phyloP scores from a whole-genome alignment of 2,888 invertebrate species.

The Temnothorax ravouxi region DNA sequence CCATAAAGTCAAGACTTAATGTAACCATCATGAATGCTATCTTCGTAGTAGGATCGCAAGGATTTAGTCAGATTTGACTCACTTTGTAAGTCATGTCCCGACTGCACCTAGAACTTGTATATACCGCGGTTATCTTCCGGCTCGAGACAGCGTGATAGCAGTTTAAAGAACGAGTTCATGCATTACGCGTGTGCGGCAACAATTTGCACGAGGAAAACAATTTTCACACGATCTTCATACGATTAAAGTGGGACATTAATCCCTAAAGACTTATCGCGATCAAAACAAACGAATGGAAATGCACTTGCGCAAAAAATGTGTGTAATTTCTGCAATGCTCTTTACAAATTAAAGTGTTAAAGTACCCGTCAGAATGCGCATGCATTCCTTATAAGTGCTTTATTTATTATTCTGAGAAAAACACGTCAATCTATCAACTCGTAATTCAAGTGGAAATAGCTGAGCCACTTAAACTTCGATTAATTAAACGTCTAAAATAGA shows the following conservation, averaged over 20 bases:
- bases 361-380: background rate
- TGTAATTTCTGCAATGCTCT: background rate
- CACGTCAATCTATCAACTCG: slow-evolving; percentile 1
- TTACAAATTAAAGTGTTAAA: background rate
- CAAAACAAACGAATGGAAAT: background rate
- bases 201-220: slow-evolving; percentile 23
- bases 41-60: slow-evolving; percentile 28
- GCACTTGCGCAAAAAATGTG: background rate
- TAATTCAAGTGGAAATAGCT: background rate
- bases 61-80: slow-evolving; percentile 46
- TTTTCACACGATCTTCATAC: slow-evolving; percentile 34
- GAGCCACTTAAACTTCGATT: background rate
- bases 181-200: slow-evolving; percentile 38
- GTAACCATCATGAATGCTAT: slow-evolving; percentile 34
- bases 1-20: slow-evolving; percentile 29
- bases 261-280: background rate
- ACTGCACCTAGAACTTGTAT: slow-evolving; percentile 35
- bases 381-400: background rate
- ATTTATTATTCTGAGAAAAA: slow-evolving; percentile 1
- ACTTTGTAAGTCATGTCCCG: slow-evolving; percentile 51
- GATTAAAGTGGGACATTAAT: slow-evolving; percentile 33
- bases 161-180: slow-evolving; percentile 47
- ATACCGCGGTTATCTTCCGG: slow-evolving; percentile 38
- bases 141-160: slow-evolving; percentile 41
- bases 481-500: background rate